Evolutionary conservation across 2,797 vertebrate species (phyloP), one percentile per base, ranked within the genome.

Genomic region (Cirrhinus molitorella): DNA sequence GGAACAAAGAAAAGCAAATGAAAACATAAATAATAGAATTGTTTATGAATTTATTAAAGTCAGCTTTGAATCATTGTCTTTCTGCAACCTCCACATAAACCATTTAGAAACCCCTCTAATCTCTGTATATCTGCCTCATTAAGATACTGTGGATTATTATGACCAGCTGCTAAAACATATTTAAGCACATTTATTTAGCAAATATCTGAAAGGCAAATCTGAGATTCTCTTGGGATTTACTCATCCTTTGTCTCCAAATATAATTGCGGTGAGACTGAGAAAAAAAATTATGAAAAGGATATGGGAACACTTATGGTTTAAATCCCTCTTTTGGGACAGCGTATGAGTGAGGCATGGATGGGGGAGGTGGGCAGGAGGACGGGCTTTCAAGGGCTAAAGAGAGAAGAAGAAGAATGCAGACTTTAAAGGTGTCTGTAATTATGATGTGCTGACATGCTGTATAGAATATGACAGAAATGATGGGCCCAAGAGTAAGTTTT

Each of bases 161-260:
- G n/a, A 14, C 71, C 80, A 75, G 71, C 80, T 75, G 31, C 59
- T 75, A 51, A 28, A 71, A 80, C 79, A 80, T 37, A 71, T 59
- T 71, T 71, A 71, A 67, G 61, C 34, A 11, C 5, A 67, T 83
- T 55, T 83, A 65, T 83, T 82, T 45, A 74, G 73, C 8, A 53
- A 67, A 83, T 43, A 75, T 76, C 47, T 75, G 16, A 75, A 31
- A 21, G 47, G 34, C 61, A 67, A 74, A 51, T 78, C 17, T 45
- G 55, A 63, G 73, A 65, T 19, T 14, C 31, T 43, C 47, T 40
- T 53, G 70, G 78, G 28, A 76, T 28, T 31, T 5, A 57, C 5
- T 53, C 67, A 49, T 61, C n/a, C 7, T 77, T 65, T 77, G 45
- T 70, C 63, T 47, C 40, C 21, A 71, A 81, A 68, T 49, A 81